A percentile compares a stretch with the other conserved stretches of the same genome.
These are phyloP conservation scores for Sylvietta virens DNA, from an alignment of 2,113 vertebrate genomes.

Conservation along the genomic window DNA sequence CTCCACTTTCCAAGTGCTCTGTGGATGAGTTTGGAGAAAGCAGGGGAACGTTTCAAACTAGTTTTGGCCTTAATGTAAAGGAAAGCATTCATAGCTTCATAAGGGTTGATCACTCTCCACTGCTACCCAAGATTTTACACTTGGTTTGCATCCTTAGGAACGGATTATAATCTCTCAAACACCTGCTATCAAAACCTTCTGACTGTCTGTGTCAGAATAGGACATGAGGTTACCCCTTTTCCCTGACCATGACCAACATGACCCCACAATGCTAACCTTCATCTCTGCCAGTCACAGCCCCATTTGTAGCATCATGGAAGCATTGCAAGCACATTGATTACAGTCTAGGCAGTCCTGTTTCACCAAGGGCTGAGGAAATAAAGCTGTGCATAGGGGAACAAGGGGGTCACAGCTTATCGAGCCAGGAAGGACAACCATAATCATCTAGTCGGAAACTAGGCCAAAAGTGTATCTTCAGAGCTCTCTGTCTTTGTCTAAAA, in stretches of 20 bases:
- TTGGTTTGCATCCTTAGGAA: background rate
- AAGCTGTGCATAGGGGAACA: background rate
- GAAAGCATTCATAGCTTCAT: background rate
- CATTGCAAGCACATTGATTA: accelerated
- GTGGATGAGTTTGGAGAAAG: background rate
- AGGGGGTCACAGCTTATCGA: background rate
- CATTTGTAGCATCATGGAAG: background rate
- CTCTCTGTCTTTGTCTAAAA: background rate
- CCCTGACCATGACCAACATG: background rate
- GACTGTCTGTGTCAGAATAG: background rate
- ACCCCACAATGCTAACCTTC: background rate
- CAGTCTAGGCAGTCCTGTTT: background rate
- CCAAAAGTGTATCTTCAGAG: background rate
- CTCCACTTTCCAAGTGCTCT: background rate
- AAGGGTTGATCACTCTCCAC: background rate
- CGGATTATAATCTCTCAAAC: background rate
- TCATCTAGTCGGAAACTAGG: background rate
- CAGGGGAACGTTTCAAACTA: background rate
- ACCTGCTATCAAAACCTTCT: background rate
- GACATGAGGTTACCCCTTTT: background rate
- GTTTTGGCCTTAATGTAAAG: background rate
- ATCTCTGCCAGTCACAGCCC: background rate
- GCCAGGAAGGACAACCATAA: background rate
- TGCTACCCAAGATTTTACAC: background rate
- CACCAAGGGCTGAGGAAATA: background rate